phyloP scores from a whole-genome alignment of 2,888 invertebrate genomes.

The Entomobrya proxima region DNA sequence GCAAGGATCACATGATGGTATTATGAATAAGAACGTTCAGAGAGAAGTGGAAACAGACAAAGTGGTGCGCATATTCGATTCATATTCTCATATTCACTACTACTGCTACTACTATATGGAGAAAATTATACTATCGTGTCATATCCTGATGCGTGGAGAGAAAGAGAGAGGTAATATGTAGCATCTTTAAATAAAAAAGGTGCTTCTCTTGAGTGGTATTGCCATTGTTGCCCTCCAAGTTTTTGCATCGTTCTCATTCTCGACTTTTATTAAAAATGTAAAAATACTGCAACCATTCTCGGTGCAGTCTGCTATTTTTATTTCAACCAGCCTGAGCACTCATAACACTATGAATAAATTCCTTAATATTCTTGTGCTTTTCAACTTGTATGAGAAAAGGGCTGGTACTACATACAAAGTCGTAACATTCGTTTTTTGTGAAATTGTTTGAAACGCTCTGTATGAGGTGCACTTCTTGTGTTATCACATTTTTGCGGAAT shows the following conservation, averaged over 20 bases:
- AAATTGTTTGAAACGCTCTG: too few species aligned
- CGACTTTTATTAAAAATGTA: not conserved
- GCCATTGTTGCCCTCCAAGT: not conserved
- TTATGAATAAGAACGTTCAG: not conserved
- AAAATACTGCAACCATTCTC: not conserved
- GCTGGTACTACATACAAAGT: too few species aligned
- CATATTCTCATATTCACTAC: too few species aligned
- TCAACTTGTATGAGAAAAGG: too few species aligned
- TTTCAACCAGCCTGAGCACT: not conserved
- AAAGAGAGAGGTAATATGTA: not conserved
- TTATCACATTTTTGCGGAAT: too few species aligned
- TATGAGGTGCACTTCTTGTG: too few species aligned
- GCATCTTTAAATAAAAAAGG: slow-evolving; percentile 5
- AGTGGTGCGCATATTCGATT: too few species aligned
- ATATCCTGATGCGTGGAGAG: not conserved
- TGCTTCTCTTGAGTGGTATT: slow-evolving; percentile 9
- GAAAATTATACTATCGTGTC: not conserved
- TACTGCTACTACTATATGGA: too few species aligned
- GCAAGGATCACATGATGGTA: not conserved
- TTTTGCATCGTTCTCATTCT: not conserved
- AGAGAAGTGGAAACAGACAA: not conserved
- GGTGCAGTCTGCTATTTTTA: not conserved
- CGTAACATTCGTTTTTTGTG: too few species aligned
- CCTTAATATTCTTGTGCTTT: not conserved
- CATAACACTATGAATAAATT: not conserved